Percentiles rank a stretch among this genome's conserved stretches.
Evolutionary conservation across 2,797 vertebrate genomes (phyloP).

Genomic region (Argentina silus): DNA sequence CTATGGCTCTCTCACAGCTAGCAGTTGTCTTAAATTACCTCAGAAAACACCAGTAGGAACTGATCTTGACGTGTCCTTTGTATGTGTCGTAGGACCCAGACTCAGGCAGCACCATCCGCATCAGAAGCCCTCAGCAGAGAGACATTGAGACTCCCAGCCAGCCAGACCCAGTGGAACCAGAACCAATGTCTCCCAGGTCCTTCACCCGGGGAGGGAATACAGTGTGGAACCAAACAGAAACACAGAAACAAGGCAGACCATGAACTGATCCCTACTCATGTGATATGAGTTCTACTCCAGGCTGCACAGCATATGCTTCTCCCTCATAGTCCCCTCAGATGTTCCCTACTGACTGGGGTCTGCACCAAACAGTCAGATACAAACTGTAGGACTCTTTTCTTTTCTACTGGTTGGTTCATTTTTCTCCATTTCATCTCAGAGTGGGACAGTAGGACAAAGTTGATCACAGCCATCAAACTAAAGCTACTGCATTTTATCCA

Average conservation of each 20-base stretch:
- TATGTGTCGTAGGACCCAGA: conserved; percentile 77
- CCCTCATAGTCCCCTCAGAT: conserved; percentile 36
- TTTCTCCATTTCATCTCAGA: conserved; percentile 33
- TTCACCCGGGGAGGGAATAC: conserved; percentile 62
- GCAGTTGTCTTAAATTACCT: neutral
- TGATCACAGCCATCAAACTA: conserved; percentile 5
- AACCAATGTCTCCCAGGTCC: conserved; percentile 58
- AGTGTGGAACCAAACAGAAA: conserved; percentile 67
- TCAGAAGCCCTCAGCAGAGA: conserved; percentile 84
- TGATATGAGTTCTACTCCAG: conserved; percentile 57
- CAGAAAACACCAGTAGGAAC: neutral
- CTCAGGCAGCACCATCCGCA: conserved; percentile 86
- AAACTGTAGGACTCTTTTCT: conserved; percentile 40
- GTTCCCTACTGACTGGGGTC: conserved; percentile 10
- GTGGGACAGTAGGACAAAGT: conserved; percentile 29
- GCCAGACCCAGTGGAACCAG: conserved; percentile 51
- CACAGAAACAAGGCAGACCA: conserved; percentile 62
- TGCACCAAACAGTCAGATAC: conserved; percentile 60
- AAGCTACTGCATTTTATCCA: conserved; percentile 18
- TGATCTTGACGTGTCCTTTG: conserved; percentile 16
- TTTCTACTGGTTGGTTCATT: conserved; percentile 38
- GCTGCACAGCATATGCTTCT: conserved; percentile 55
- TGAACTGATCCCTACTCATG: conserved; percentile 59
- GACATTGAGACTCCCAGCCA: conserved; percentile 75
- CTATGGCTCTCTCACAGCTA: neutral